Base-by-base conservation (phyloP, 1,140 invertebrate genomes). In the Danaus plexippus region DNA sequence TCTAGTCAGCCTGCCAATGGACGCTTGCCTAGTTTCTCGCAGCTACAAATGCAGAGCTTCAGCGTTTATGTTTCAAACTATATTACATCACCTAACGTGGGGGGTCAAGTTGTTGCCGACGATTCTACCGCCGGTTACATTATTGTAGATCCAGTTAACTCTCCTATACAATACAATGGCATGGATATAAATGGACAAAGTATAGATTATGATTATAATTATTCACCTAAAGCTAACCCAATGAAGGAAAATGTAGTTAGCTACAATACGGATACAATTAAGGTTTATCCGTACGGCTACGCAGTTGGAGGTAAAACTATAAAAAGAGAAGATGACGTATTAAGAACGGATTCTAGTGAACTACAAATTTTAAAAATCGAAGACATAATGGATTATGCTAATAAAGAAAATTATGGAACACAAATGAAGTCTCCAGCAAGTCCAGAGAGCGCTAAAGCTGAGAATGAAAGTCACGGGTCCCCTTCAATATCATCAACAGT, bases 91-190 rank as follows among this genome's bases (percentile, higher is more conserved):
- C 87, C 86, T 89, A 92, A 91, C 91, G 92, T 92, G 91, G 91
- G 91, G 92, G 91, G 91, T 82, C 84, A 89, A 89, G 84, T 89
- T 87, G 80, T 88, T 86, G 80, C 89, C 88, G 89, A 91, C 87
- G 87, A 86, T 71, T 78, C 81, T 77, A 62, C 88, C 84, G 87
- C 85, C 71, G 76, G 82, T 82, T 74, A 88, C 61, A 85, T 87
- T 67, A 69, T 83, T 49, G 75, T 85, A 53, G 79, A 83, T 75
- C 76, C 81, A 46, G 71, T 82, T 18, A 62, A 83, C 61, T 71
- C 80, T 66, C 71, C 74, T 66, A 71, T 88, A 53, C 80, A 82
- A 57, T 84, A 79, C 52, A 74, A 68, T 59, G 84, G 75, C 69
- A 67, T 77, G 63, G 85, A 87, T 51, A 68, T 86, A 40, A 52